Conservation (phyloP, 2,888 invertebrate species). For the Platycnemis pennipes region DNA sequence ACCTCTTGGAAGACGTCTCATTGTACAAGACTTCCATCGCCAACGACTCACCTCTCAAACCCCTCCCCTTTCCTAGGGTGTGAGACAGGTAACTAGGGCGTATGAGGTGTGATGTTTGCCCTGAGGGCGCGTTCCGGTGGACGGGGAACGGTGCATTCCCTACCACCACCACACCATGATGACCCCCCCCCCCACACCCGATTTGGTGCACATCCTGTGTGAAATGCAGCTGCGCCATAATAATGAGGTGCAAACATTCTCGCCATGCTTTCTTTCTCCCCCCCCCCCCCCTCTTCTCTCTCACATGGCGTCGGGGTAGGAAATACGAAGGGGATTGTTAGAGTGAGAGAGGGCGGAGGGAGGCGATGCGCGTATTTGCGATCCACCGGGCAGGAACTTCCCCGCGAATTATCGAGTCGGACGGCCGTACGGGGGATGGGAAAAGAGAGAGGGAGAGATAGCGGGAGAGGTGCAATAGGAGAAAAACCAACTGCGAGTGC, state of each 20-base stretch:
- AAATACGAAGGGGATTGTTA: background rate
- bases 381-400: background rate
- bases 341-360: background rate
- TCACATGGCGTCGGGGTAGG: background rate
- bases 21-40: no score
- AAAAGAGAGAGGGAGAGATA: no score
- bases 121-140: no score
- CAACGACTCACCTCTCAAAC: no score
- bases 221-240: background rate
- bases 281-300: background rate
- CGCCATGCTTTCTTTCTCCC: background rate
- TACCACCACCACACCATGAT: background rate
- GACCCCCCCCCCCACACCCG: background rate
- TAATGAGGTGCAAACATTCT: slow-evolving; percentile 18
- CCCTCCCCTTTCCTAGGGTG: no score
- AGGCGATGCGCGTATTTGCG: background rate
- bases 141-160: no score
- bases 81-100: no score
- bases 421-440: background rate
- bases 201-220: background rate
- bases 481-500: background rate
- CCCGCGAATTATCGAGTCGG: slow-evolving; percentile 7
- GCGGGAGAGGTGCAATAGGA: background rate
- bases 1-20: no score
- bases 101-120: no score